Evolutionary conservation across 2,888 invertebrate genomes (phyloP), one percentile per base, ranked within the genome.

Genomic region (Spisula solida): DNA sequence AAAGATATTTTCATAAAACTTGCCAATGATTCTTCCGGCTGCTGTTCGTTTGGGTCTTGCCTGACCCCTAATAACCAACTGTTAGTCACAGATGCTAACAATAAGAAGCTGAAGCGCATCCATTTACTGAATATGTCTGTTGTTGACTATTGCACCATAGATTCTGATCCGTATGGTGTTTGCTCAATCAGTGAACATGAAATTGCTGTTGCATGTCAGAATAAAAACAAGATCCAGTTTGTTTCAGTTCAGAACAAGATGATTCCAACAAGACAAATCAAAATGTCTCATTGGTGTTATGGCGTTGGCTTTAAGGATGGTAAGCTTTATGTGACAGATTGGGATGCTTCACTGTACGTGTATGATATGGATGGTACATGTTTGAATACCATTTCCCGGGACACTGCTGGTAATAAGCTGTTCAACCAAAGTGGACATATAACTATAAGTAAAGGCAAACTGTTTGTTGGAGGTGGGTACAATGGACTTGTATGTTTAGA

Each of bases 51-150:
- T 12, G 78, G 78, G 34, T 85, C 55, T n/a, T 85, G 85, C 41
- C 20, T 55, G n/a, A 85, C 56, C 2, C 48, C 25, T 34, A 55
- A 85, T 56, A 78, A 56, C 18, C 4, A n/a, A 20, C 20, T 79
- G n/a, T n/a, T 79, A 6, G n/a, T 85, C 20, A 66, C 51, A 34
- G 85, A 85, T 56, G 18, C 2, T n/a, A 75, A 55, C n/a, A 85
- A 85, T n/a, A 85, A 55, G 41, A 85, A 85, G 20, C 79, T 85
- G 10, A 85, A 85, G 34, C 85, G 85, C 29, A 47, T 51, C 20
- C 41, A 85, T n/a, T 55, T 55, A 12, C 20, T 41, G 41, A 78
- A 18, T 20, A 79, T 82, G 66, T 51, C 56, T 20, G 56, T 85
- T 16, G 79, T 47, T 51, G 56, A 47, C 29, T 34, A 51, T 55